A percentile compares a stretch with the other conserved stretches of the same genome.
These are phyloP conservation scores for Spizella passerina DNA, from an alignment of 2,797 vertebrate species.

Conservation along the genomic window DNA sequence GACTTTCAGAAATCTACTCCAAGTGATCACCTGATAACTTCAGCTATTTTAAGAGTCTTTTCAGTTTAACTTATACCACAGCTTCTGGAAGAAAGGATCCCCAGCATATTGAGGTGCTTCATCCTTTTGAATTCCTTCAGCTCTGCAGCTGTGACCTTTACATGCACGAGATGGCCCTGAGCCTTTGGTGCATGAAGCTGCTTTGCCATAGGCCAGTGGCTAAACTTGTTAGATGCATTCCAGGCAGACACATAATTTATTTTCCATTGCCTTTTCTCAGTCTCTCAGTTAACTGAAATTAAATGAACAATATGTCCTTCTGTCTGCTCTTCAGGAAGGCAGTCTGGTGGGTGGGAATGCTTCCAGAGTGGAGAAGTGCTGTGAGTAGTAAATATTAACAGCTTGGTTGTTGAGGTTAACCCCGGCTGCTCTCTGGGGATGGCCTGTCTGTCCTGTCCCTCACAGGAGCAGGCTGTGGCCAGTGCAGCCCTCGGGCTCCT, in stretches of 20 bases:
- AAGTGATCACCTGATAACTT: not conserved
- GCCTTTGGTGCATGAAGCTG: not conserved
- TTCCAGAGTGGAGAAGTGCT: not conserved
- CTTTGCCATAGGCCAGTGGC: not conserved
- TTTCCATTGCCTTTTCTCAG: not conserved
- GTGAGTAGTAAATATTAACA: not conserved
- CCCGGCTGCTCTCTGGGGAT: not conserved
- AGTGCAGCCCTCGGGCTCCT: not conserved
- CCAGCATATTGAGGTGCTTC: not conserved
- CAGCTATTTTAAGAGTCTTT: not conserved
- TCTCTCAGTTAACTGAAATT: not conserved
- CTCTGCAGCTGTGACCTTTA: not conserved
- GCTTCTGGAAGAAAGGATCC: not conserved
- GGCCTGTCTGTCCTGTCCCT: accelerated
- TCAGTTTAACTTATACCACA: not conserved
- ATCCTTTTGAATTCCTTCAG: not conserved
- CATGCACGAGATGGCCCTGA: not conserved
- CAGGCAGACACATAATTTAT: not conserved
- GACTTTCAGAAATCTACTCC: not conserved
- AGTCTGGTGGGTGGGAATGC: not conserved
- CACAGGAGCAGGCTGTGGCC: accelerated
- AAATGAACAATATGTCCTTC: not conserved
- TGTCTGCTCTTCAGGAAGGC: conserved; percentile 14
- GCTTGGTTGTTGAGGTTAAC: not conserved
- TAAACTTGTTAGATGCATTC: not conserved